Conservation (phyloP, 2,888 invertebrate genomes). For the Argyresthia albistria region DNA sequence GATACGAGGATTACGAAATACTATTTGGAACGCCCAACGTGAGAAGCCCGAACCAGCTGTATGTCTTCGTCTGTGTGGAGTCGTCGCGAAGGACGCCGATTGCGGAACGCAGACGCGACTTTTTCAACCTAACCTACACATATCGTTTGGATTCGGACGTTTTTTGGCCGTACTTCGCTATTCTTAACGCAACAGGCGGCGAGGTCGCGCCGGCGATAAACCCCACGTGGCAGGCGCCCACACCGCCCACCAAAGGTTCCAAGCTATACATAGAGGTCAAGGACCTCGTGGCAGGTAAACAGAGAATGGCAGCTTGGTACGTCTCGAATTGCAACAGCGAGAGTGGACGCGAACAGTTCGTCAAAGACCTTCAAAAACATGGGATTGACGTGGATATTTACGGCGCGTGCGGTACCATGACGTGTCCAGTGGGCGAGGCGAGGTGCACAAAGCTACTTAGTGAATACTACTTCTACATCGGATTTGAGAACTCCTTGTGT, state of each 20-base stretch:
- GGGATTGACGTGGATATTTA: constrained; percentile 73
- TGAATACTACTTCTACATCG: constrained; percentile 77
- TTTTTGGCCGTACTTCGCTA: constrained; percentile 41
- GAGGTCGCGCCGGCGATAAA: constrained; percentile 27
- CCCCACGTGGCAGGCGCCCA: constrained; percentile 20
- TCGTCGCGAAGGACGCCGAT: constrained; percentile 28
- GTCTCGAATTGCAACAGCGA: constrained; percentile 64
- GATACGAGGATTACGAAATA: constrained; percentile 36
- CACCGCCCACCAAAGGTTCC: not conserved
- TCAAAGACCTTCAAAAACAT: constrained; percentile 61
- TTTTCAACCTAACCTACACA: constrained; percentile 73
- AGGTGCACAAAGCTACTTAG: constrained; percentile 45
- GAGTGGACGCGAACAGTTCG: constrained; percentile 49
- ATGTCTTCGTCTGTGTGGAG: constrained; percentile 63
- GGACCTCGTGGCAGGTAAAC: constrained; percentile 24
- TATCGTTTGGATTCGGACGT: constrained; percentile 67
- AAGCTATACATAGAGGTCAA: constrained; percentile 1
- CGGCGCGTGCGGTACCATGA: constrained; percentile 70
- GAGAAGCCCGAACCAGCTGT: constrained; percentile 48
- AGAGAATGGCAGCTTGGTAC: constrained; percentile 69
- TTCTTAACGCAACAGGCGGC: constrained; percentile 26
- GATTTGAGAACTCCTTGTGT: constrained; percentile 80
- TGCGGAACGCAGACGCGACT: constrained; percentile 26
- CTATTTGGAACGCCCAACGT: constrained; percentile 27
- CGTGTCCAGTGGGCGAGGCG: constrained; percentile 20